These are phyloP conservation scores for Stenodera caucasica DNA, from an alignment of 2,888 invertebrate species.

Conservation along the genomic window DNA sequence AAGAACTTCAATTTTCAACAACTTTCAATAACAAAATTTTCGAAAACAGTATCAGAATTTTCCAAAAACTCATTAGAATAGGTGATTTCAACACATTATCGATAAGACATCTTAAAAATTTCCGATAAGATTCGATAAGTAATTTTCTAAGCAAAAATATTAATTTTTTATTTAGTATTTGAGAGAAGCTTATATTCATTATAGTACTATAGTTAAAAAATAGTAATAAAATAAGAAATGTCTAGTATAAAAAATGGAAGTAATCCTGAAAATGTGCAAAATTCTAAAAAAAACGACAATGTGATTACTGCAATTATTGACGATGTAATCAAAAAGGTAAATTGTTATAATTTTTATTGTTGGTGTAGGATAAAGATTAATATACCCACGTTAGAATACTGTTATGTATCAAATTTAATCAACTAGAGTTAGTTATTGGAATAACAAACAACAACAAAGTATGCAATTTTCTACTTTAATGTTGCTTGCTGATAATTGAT, in stretches of 20 bases:
- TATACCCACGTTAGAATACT: background rate
- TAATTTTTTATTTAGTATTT: too few relatives aligned
- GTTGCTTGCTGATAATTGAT: background rate
- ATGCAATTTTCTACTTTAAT: background rate
- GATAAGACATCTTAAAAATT: too few relatives aligned
- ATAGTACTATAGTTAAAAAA: too few relatives aligned
- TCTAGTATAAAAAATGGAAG: background rate
- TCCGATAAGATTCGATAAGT: too few relatives aligned
- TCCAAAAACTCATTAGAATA: too few relatives aligned
- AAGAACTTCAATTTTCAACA: too few relatives aligned
- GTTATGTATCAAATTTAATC: background rate
- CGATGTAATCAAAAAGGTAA: slow-evolving; percentile 19
- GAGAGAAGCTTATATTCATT: too few relatives aligned
- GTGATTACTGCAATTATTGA: background rate
- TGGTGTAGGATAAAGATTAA: background rate
- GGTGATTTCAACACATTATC: too few relatives aligned
- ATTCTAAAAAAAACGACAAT: background rate
- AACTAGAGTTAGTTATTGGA: background rate
- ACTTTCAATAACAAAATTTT: too few relatives aligned
- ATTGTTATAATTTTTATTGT: background rate
- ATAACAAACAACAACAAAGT: background rate
- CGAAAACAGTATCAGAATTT: too few relatives aligned
- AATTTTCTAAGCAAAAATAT: too few relatives aligned
- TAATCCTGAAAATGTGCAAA: background rate
- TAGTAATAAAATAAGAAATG: too few relatives aligned